Evolutionary conservation across 2,888 invertebrate genomes (phyloP).

Genomic region (Drosophila rubida): DNA sequence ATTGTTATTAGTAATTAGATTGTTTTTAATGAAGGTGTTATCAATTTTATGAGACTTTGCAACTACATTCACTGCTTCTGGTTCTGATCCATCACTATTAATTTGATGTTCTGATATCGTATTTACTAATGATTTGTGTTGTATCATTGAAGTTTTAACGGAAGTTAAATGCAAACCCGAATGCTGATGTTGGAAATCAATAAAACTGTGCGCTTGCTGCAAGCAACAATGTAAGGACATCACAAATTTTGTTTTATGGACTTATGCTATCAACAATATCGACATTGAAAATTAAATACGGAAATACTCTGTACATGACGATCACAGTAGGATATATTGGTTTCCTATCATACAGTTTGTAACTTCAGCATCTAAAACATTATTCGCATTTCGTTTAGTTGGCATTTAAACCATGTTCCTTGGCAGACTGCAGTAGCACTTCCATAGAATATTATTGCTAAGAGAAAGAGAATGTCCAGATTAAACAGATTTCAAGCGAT

Average conservation of each 20-base stretch:
- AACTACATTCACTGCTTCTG: not conserved
- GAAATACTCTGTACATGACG: too few relatives aligned
- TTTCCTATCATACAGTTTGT: too few relatives aligned
- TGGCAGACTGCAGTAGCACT: not conserved
- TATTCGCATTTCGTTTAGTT: not conserved
- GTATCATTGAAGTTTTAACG: slow-evolving; percentile 16
- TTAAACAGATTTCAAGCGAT: too few relatives aligned
- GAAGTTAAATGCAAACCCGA: not conserved
- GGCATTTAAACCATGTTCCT: not conserved
- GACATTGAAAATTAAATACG: not conserved
- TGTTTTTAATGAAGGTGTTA: slow-evolving; percentile 4
- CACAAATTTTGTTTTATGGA: slow-evolving; percentile 9
- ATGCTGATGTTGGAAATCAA: not conserved
- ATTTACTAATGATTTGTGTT: not conserved
- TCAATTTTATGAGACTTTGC: slow-evolving; percentile 1
- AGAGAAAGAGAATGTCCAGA: not conserved
- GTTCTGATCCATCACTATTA: not conserved
- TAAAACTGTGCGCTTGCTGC: slow-evolving; percentile 19
- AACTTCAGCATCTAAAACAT: not conserved
- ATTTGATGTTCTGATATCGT: not conserved
- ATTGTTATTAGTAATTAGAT: slow-evolving; percentile 10
- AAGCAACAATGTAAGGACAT: slow-evolving; percentile 42
- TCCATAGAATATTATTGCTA: not conserved
- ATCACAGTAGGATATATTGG: not conserved
- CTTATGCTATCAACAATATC: not conserved